Evolutionary conservation across 2,113 vertebrate species (phyloP).

Genomic region (Smithornis capensis): DNA sequence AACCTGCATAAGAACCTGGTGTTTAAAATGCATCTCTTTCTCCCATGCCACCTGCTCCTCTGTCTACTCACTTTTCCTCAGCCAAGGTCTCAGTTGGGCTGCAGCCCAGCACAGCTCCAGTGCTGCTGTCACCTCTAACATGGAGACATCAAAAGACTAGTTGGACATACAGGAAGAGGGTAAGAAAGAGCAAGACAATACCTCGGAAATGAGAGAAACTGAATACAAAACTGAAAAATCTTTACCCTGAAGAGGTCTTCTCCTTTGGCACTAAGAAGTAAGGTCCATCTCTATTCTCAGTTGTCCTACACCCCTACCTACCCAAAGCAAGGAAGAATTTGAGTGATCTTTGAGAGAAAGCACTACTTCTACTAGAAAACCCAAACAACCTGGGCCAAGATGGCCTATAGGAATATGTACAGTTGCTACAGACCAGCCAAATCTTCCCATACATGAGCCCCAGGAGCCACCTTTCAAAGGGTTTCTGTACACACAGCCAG

Average conservation of each 20-base stretch:
- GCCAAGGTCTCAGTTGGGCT: neutral
- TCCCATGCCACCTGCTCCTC: rapidly evolving
- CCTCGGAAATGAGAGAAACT: constrained; percentile 77
- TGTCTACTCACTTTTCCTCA: neutral
- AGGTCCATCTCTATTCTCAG: neutral
- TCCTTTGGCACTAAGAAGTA: neutral
- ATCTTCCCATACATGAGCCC: neutral
- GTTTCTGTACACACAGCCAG: rapidly evolving
- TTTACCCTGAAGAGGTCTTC: neutral
- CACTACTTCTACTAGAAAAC: neutral
- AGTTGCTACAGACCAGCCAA: neutral
- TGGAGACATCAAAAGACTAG: neutral
- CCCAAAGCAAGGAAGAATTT: neutral
- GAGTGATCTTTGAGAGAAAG: neutral
- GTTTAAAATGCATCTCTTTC: neutral
- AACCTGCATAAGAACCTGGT: neutral
- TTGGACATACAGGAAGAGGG: constrained; percentile 67
- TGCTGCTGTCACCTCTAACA: neutral
- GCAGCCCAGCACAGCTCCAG: neutral
- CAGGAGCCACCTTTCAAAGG: neutral
- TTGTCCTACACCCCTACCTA: neutral
- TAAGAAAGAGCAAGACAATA: constrained; percentile 83
- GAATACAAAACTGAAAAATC: constrained; percentile 39
- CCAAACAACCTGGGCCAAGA: neutral
- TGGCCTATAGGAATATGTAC: neutral